Evolutionary conservation across 2,888 invertebrate genomes (phyloP), one percentile per base, ranked within the genome.

Genomic region (Caenorhabditis imperialis): DNA sequence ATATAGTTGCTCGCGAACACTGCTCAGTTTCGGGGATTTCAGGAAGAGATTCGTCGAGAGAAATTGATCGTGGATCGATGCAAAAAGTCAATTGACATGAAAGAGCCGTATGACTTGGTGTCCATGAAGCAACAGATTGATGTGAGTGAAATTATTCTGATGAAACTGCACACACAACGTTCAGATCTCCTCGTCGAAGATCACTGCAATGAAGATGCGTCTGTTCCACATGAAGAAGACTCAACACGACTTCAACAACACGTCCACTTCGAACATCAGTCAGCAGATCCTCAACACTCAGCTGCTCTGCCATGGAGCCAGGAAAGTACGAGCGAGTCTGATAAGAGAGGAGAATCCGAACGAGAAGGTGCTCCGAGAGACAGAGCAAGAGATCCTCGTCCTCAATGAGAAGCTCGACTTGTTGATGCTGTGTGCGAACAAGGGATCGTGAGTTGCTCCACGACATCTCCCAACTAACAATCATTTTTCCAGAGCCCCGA

Each of bases 61-160:
- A 69, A 62, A 35, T 20, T 37, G n/a, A 74, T 74, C 20, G 57
- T 67, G n/a, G 62, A 74, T 44, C 33, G 74, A 45, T 74, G 74
- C 27, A 57, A 62, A 20, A 44, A 45, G 35, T 69, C 69, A 8
- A 69, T 74, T 22, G 57, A 62, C 22, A 47, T 18, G 10, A 62
- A 62, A 18, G 74, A 74, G 40, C 74, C 74, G 14, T 74, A 74
- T 33, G 69, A 74, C 51, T 45, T 62, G 44, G 33, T 25, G 2
- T 51, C 51, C 7, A 62, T 74, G 67, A 62, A 58, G 23, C 51
- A 61, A 23, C 69, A 74, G 45, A 69, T 74, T 42, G 44, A 69
- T 23, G 73, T 73, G 33, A 35, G 48, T 63, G n/a, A n/a, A n/a
- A n/a, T n/a, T n/a, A n/a, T n/a, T n/a, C n/a, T n/a, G n/a, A n/a